phyloP scores from a whole-genome alignment of 2,797 vertebrate species.

The Rhynchonycteris naso region DNA sequence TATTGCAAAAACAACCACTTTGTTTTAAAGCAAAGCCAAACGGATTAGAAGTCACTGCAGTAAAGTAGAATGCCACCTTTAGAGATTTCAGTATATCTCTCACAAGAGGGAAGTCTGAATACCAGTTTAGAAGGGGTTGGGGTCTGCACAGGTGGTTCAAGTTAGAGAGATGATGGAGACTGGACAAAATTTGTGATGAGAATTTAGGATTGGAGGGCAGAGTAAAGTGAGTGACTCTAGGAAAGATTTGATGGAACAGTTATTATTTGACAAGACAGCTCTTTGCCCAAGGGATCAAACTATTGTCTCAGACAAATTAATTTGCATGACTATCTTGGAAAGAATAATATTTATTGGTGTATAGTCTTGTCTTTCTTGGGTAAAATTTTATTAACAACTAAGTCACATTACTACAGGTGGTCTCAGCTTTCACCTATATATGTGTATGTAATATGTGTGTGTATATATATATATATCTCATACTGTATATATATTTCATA shows the following conservation, averaged over 20 bases:
- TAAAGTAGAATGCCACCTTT: neutral
- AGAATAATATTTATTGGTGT: neutral
- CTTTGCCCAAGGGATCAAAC: neutral
- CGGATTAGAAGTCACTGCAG: neutral
- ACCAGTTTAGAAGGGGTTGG: neutral
- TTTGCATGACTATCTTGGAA: neutral
- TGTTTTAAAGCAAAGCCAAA: neutral
- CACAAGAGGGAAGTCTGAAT: neutral
- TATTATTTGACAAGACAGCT: neutral
- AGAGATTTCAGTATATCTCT: neutral
- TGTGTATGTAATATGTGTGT: neutral
- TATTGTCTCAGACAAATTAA: neutral
- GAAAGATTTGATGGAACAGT: neutral
- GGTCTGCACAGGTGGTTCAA: neutral
- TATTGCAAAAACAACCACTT: neutral
- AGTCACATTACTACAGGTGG: neutral
- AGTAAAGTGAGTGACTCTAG: neutral
- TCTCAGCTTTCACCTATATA: neutral
- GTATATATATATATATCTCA: no score
- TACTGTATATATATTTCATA: no score
- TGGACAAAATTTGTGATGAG: neutral
- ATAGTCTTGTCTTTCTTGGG: neutral
- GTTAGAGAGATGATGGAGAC: neutral
- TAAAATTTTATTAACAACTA: neutral
- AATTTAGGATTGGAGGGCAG: neutral